Base-by-base conservation (phyloP, 2,113 vertebrate species). In the Sinocyclocheilus maitianheensis region DNA sequence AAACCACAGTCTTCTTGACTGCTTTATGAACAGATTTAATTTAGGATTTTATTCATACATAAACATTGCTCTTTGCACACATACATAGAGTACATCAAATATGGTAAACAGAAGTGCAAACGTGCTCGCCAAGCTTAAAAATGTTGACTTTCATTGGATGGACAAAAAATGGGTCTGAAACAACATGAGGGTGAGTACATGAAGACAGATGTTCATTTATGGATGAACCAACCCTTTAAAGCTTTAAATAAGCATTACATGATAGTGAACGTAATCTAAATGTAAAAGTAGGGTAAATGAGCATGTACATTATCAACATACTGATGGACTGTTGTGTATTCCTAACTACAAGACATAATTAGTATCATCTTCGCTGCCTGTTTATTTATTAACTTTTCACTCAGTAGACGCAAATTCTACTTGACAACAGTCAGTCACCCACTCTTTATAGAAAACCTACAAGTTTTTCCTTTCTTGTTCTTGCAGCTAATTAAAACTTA, bases 401-500 rank as follows among this genome's bases (percentile, higher is more conserved):
- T 40, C 22, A 37, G 67, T 26, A 63, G 20, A n/a, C 46, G 58
- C 24, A 40, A 18, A 79, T 18, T 34, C 75, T 75, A 63, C 82
- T 89, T 81, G 84, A 72, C n/a, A 87, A 67, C 77, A 74, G 69
- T 51, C 75, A 87, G 24, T 81, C 58, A 71, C 43, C 37, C 37
- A 46, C 67, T 55, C 40, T 82, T 82, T 71, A 71, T 63, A 26
- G 69, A 81, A 67, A 71, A 67, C 60, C 46, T 71, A 24, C 22
- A 86, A 77, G 77, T 84, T 84, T 75, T 74, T 65, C 69, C 48
- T 85, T 86, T 84, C 58, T 67, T 87, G 77, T 87, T 87, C 78
- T 87, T 53, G 72, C 30, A 83, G 85, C 88, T 89, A 89, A 89
- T 89, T 89, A 89, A 89, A 89, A 89, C 85, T 85, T 89, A 58